phyloP scores from a whole-genome alignment of 2,113 vertebrate species.

The Grammomys dolichurus region DNA sequence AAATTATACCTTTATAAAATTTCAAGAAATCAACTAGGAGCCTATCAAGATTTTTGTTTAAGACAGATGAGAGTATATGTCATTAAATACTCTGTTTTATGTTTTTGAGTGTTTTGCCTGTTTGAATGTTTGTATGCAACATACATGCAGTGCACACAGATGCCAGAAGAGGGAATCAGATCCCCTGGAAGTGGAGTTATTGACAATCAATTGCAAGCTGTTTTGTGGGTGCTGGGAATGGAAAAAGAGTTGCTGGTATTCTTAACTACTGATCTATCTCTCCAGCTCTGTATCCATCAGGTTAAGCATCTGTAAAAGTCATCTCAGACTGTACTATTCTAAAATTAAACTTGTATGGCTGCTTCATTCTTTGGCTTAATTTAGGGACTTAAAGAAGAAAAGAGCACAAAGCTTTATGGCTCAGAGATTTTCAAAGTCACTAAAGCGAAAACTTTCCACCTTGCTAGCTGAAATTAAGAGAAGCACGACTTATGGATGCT shows the following conservation, averaged over 20 bases:
- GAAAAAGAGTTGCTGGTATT: background rate
- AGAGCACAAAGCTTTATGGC: background rate
- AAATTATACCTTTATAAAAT: background rate
- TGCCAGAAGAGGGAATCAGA: background rate
- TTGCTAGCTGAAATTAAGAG: conserved; percentile 9
- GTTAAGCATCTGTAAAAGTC: background rate
- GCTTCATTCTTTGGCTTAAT: background rate
- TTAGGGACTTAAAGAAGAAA: background rate
- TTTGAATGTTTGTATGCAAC: too few relatives aligned
- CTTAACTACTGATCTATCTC: background rate
- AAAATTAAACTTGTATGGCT: background rate
- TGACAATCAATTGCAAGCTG: too few relatives aligned
- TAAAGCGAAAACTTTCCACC: background rate
- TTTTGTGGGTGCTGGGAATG: background rate
- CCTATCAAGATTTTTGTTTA: background rate
- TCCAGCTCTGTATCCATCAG: background rate
- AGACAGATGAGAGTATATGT: background rate
- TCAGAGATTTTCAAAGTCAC: conserved; percentile 22
- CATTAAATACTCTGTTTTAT: background rate
- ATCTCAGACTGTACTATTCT: background rate
- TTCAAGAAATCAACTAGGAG: background rate
- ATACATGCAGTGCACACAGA: background rate
- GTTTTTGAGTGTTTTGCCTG: background rate
- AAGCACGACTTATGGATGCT: background rate
- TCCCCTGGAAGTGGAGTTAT: background rate